phyloP scores from a whole-genome alignment of 2,888 invertebrate species.

The Diplazon laetatorius region DNA sequence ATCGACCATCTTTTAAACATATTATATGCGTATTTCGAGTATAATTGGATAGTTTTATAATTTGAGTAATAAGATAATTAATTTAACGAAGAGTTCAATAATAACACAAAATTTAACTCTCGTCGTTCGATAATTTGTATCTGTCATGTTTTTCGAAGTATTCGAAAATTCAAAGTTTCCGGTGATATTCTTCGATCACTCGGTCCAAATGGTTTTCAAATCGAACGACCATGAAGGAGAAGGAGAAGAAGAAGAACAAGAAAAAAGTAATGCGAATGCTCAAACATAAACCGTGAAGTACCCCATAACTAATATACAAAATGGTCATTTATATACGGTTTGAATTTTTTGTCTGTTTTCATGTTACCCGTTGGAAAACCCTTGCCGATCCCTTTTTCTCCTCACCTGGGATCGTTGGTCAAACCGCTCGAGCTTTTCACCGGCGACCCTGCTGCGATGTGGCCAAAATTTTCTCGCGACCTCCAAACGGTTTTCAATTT shows the following conservation, averaged over 20 bases:
- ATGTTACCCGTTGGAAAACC: neutral
- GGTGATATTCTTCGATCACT: neutral
- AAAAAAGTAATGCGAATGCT: too few relatives aligned
- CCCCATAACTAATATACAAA: constrained; percentile 24
- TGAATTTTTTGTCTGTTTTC: too few relatives aligned
- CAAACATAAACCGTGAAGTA: constrained; percentile 9
- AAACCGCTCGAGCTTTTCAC: constrained; percentile 30
- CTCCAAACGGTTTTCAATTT: constrained; percentile 51
- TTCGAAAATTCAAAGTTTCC: neutral
- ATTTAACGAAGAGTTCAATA: too few relatives aligned
- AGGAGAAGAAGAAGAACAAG: neutral
- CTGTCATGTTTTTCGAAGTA: neutral
- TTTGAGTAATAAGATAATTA: too few relatives aligned
- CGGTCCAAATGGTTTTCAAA: neutral
- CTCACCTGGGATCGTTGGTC: constrained; percentile 48
- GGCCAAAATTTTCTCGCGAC: constrained; percentile 34
- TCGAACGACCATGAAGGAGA: neutral
- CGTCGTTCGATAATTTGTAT: neutral
- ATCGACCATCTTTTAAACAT: too few relatives aligned
- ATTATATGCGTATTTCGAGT: too few relatives aligned
- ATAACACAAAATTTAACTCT: too few relatives aligned
- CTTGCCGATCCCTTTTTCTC: constrained; percentile 17
- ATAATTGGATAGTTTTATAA: too few relatives aligned
- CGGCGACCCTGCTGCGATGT: constrained; percentile 26
- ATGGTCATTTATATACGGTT: constrained; percentile 9